phyloP scores from a whole-genome alignment of 2,113 vertebrate genomes.

The Macrotus californicus region DNA sequence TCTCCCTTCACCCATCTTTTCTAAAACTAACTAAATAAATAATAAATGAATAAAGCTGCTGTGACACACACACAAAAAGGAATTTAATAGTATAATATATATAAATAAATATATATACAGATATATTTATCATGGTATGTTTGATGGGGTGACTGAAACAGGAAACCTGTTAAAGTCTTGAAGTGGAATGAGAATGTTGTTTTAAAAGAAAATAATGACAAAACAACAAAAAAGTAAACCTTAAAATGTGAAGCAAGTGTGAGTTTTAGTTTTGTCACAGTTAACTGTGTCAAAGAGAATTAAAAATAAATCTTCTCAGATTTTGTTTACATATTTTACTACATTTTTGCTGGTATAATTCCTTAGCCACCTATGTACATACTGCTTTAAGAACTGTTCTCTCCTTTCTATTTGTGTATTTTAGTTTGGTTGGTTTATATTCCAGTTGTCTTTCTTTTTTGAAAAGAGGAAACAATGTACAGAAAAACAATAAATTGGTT shows the following conservation, averaged over 20 bases:
- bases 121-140: constrained; percentile 87
- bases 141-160: constrained; percentile 86
- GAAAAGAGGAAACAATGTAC: constrained; percentile 82
- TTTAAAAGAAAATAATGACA: constrained; percentile 90
- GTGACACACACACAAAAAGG: constrained; percentile 82
- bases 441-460: constrained; percentile 70
- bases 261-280: constrained; percentile 95
- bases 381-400: constrained; percentile 80
- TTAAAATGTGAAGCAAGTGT: constrained; percentile 89
- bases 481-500: constrained; percentile 82
- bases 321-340: constrained; percentile 98
- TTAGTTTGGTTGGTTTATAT: constrained; percentile 80
- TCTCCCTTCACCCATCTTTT: constrained; percentile 79
- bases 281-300: constrained; percentile 90
- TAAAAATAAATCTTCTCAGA: constrained; percentile 75
- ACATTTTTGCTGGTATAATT: constrained; percentile 91
- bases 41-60: constrained; percentile 81
- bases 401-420: constrained; percentile 78
- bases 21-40: constrained; percentile 75
- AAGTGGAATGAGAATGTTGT: constrained; percentile 81
- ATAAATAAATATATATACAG: constrained; percentile 86
- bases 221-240: constrained; percentile 80
- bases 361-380: constrained; percentile 87
- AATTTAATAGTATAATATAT: constrained; percentile 86
- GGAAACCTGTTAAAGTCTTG: constrained; percentile 87